Evolutionary conservation across 2,113 vertebrate species (phyloP).

Genomic region (Arizona elegans): DNA sequence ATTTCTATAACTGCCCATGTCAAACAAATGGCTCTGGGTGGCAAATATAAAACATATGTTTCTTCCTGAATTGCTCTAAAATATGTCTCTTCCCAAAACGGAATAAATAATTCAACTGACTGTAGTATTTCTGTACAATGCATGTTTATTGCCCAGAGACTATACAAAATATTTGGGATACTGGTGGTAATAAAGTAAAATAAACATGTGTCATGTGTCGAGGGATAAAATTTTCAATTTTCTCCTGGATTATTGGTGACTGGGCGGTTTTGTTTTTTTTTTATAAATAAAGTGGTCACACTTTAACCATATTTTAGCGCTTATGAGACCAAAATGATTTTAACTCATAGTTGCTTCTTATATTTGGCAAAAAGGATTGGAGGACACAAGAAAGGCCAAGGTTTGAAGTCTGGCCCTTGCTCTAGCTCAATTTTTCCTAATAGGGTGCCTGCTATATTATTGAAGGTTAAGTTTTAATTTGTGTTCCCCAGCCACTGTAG

Average conservation of each 20-base stretch:
- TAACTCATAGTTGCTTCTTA: not conserved
- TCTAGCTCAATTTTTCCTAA: not conserved
- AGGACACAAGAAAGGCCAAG: not conserved
- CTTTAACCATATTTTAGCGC: not conserved
- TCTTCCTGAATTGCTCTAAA: not conserved
- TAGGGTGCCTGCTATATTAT: not conserved
- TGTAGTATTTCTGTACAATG: not conserved
- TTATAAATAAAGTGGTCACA: not conserved
- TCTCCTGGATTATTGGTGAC: not conserved
- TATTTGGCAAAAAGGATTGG: not conserved
- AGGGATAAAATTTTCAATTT: not conserved
- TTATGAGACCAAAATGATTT: not conserved
- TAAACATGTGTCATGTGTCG: not conserved
- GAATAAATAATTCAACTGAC: not conserved
- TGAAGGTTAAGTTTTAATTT: not conserved
- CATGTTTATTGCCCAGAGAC: not conserved
- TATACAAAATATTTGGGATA: not conserved
- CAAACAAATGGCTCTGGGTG: not conserved
- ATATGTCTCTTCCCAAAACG: not conserved
- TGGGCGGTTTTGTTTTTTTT: not conserved
- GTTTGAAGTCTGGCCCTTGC: not conserved
- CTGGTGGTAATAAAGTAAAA: not conserved
- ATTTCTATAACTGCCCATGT: not conserved
- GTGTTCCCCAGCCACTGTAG: not conserved
- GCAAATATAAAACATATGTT: not conserved